Evolutionary conservation across 2,113 vertebrate species (phyloP).

Genomic region (Tetrao urogallus): DNA sequence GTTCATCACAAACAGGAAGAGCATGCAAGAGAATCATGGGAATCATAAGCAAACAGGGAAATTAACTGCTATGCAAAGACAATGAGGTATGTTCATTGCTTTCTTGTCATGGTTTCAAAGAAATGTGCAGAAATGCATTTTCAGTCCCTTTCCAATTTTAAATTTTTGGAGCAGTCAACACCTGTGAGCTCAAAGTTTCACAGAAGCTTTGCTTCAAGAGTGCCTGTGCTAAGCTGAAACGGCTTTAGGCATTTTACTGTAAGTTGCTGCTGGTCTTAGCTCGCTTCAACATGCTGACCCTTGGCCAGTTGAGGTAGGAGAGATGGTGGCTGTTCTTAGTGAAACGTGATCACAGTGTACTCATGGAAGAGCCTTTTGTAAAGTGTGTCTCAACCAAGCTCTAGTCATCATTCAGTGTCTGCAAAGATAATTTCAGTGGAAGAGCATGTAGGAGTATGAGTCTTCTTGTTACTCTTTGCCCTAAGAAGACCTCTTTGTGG

Average conservation of each 20-base stretch:
- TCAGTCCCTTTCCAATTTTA: not conserved
- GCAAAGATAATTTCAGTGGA: not conserved
- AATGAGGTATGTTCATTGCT: not conserved
- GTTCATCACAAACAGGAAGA: conserved; percentile 22
- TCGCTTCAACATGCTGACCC: not conserved
- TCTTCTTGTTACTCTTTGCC: not conserved
- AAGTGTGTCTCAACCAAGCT: conserved; percentile 50
- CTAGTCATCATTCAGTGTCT: not conserved
- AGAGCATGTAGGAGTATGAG: not conserved
- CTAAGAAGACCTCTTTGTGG: not conserved
- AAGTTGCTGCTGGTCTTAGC: conserved; percentile 33
- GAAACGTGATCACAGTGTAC: conserved; percentile 7
- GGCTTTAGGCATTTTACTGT: not conserved
- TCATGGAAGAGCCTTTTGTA: conserved; percentile 55
- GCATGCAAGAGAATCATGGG: not conserved
- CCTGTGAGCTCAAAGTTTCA: not conserved
- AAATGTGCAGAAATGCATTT: not conserved
- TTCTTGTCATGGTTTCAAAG: not conserved
- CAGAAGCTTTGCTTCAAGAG: not conserved
- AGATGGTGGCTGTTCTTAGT: not conserved
- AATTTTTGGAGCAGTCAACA: not conserved
- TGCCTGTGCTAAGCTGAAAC: not conserved
- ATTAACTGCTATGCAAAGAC: conserved; percentile 1
- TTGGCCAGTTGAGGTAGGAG: conserved; percentile 16
- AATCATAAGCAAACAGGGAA: conserved; percentile 44